Evolutionary conservation across 23 tunicate species (phyloP).

Genomic region (Halocynthia aurantium): DNA sequence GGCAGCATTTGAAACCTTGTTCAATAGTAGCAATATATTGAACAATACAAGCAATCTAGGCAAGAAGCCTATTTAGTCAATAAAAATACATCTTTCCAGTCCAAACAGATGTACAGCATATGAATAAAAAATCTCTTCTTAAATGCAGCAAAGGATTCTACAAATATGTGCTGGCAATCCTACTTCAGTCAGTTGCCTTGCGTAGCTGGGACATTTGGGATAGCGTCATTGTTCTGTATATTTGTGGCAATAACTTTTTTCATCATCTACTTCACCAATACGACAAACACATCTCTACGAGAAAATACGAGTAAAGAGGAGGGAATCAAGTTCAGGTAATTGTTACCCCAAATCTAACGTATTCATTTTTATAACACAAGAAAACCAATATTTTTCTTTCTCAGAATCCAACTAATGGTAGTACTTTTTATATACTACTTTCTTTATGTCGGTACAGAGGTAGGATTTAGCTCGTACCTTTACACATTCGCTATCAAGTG

Average conservation of each 20-base stretch:
- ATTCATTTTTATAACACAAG: not conserved
- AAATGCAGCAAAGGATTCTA: too few species aligned
- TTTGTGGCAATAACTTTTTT: slow-evolving; percentile 37
- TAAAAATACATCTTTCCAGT: too few species aligned
- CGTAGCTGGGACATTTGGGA: slow-evolving; percentile 50
- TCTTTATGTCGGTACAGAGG: slow-evolving; percentile 74
- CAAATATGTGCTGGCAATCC: not conserved
- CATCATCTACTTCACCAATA: slow-evolving; percentile 26
- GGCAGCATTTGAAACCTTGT: not conserved
- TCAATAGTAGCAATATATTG: too few species aligned
- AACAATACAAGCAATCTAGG: too few species aligned
- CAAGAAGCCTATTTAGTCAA: too few species aligned
- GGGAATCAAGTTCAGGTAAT: slow-evolving; percentile 46
- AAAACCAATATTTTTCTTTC: not conserved
- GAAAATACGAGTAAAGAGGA: slow-evolving; percentile 53
- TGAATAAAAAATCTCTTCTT: too few species aligned
- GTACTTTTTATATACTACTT: slow-evolving; percentile 46
- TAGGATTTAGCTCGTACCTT: slow-evolving; percentile 57
- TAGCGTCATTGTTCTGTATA: slow-evolving; percentile 19
- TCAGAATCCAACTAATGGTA: slow-evolving; percentile 31
- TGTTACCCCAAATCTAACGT: not conserved
- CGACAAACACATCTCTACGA: slow-evolving; percentile 26
- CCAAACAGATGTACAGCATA: too few species aligned
- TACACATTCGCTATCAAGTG: slow-evolving; percentile 59
- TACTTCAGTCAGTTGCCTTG: slow-evolving; percentile 10